These are phyloP conservation scores for Pinctada fucata DNA, from an alignment of 2,888 invertebrate species.

Conservation along the genomic window DNA sequence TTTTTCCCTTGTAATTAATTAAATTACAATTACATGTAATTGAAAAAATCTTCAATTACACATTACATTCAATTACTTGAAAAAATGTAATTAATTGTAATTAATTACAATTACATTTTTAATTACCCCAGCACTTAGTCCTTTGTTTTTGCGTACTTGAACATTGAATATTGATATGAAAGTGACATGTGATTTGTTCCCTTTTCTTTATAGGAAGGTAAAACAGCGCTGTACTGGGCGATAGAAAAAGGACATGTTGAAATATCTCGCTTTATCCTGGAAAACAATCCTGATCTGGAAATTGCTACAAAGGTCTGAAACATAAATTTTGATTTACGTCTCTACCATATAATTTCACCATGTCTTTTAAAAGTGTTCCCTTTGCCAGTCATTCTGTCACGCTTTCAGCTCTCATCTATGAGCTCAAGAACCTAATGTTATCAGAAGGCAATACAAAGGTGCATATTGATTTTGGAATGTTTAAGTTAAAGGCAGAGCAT, in stretches of 20 bases:
- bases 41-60: too few species aligned
- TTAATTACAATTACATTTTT: too few species aligned
- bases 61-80: too few species aligned
- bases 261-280: conserved; percentile 88
- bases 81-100: too few species aligned
- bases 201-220: conserved; percentile 84
- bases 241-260: conserved; percentile 95
- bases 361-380: not conserved
- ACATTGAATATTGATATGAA: too few species aligned
- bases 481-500: too few species aligned
- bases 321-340: not conserved
- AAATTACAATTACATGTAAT: too few species aligned
- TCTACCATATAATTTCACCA: not conserved
- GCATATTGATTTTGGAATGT: too few species aligned
- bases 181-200: not conserved
- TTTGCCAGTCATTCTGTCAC: not conserved
- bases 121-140: not conserved
- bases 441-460: too few species aligned
- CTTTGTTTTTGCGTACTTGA: too few species aligned
- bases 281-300: conserved; percentile 95
- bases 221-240: conserved; percentile 96
- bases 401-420: not conserved
- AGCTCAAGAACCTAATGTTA: too few species aligned
- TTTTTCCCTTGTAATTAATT: too few species aligned
- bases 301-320: conserved; percentile 87